These are phyloP conservation scores for pig (Sus scrofa) DNA, from an alignment of 2,113 vertebrate species.

Conservation along the genomic window T2T-Sscrofa CM000824.6:182732501-182733000, in stretches of 20 bases:
- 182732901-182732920: slow-evolving; percentile 2
- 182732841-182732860: slow-evolving; percentile 4
- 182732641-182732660: slow-evolving; percentile 50
- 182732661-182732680: not conserved
- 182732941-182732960: not conserved
- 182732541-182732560: slow-evolving; percentile 79
- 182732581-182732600: slow-evolving; percentile 69
- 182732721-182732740: not conserved
- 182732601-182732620: slow-evolving; percentile 50
- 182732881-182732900: not conserved
- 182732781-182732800: slow-evolving; percentile 3
- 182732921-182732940: not conserved
- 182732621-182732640: slow-evolving; percentile 19
- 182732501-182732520: slow-evolving; percentile 71
- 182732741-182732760: not conserved
- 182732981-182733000: not conserved
- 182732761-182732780: not conserved
- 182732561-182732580: slow-evolving; percentile 79
- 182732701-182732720: slow-evolving; percentile 10
- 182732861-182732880: slow-evolving; percentile 28
- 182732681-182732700: not conserved
- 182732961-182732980: not conserved
- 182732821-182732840: not conserved
- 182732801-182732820: not conserved
- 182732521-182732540: slow-evolving; percentile 53